Evolutionary conservation across 2,797 vertebrate genomes (phyloP).

Genomic region (Gymnoscopelus microlampas): DNA sequence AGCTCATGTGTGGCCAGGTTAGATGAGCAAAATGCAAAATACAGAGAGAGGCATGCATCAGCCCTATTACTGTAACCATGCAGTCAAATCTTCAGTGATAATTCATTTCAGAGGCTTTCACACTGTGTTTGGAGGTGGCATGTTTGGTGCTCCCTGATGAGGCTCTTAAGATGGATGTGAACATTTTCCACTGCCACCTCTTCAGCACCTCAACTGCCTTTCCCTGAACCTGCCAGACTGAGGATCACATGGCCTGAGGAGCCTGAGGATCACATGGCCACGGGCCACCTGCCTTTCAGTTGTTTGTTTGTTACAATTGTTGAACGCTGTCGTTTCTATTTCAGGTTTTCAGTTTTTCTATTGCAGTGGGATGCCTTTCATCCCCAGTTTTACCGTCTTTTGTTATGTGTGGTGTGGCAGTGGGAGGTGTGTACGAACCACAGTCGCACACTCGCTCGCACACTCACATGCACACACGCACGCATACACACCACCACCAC

Average conservation of each 20-base stretch:
- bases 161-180: conserved; percentile 68
- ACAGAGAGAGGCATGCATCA: conserved; percentile 41
- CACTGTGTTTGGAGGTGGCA: conserved; percentile 33
- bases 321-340: conserved; percentile 15
- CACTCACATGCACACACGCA: conserved; percentile 6
- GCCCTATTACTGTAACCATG: conserved; percentile 34
- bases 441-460: too few relatives aligned
- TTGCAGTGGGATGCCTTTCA: conserved; percentile 24
- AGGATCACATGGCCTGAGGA: conserved; percentile 40
- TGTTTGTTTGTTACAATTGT: conserved; percentile 44
- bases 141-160: conserved; percentile 54
- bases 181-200: conserved; percentile 38
- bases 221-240: too few relatives aligned
- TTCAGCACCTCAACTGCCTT: conserved; percentile 56
- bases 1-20: too few relatives aligned
- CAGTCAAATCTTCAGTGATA: neutral
- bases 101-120: too few relatives aligned
- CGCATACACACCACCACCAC: neutral
- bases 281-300: conserved; percentile 53
- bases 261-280: conserved; percentile 33
- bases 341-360: conserved; percentile 38
- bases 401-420: neutral
- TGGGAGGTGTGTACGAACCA: neutral
- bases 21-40: conserved; percentile 5
- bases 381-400: conserved; percentile 18